Percentiles rank a stretch among this genome's conserved stretches.
Evolutionary conservation across 2,888 invertebrate species (phyloP).

Genomic region (Acholoe squamosa): DNA sequence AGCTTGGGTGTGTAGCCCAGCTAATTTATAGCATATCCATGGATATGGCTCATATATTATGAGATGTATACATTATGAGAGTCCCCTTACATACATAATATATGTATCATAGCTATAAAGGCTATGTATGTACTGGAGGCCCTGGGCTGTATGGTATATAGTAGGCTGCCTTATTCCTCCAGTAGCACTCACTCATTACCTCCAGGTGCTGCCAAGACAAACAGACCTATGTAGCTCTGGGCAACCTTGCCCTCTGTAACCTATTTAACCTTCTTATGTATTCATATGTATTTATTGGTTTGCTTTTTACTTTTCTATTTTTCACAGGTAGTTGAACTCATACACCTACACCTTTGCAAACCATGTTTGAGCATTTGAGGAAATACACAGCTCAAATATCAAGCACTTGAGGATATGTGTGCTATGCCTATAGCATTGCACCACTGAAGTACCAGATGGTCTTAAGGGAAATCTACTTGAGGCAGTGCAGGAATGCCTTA

Average conservation of each 20-base stretch:
- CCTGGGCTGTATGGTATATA: neutral
- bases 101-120: neutral
- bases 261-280: neutral
- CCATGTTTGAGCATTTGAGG: too few relatives aligned
- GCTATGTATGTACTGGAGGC: neutral
- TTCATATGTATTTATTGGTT: neutral
- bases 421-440: too few relatives aligned
- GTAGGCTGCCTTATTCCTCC: constrained; percentile 1
- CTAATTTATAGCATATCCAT: neutral
- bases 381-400: too few relatives aligned
- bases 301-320: neutral
- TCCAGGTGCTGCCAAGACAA: constrained; percentile 1
- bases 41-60: neutral
- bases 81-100: neutral
- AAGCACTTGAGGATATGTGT: too few relatives aligned
- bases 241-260: neutral
- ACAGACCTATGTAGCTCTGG: constrained; percentile 8
- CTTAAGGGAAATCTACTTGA: too few relatives aligned
- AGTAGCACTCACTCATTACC: constrained; percentile 7
- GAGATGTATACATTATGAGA: neutral
- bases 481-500: too few relatives aligned
- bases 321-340: too few relatives aligned
- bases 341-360: too few relatives aligned
- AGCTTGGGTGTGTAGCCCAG: neutral
- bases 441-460: too few relatives aligned